Evolutionary conservation across 1,140 invertebrate species (phyloP).

Genomic region (Drosophila truncata): DNA sequence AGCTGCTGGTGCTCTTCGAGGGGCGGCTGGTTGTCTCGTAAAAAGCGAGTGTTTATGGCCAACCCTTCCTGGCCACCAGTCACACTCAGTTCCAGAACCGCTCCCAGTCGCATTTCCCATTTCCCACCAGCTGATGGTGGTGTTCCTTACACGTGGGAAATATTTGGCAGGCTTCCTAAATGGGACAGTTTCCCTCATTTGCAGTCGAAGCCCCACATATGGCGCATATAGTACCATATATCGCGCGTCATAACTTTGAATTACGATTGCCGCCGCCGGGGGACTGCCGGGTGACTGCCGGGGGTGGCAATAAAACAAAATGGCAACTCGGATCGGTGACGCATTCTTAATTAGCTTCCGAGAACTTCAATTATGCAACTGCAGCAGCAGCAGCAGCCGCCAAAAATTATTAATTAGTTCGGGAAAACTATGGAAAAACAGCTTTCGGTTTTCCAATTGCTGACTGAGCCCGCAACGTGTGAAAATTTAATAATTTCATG

Average conservation of each 20-base stretch:
- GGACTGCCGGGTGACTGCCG: too few species aligned
- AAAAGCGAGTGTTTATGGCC: conserved; percentile 69
- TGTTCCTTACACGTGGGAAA: conserved; percentile 62
- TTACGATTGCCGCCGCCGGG: conserved; percentile 18
- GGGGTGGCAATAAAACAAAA: conserved; percentile 39
- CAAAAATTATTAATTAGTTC: conserved; percentile 47
- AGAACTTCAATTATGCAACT: conserved; percentile 26
- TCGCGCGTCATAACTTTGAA: conserved; percentile 40
- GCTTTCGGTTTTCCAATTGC: conserved; percentile 42
- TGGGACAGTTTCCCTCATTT: conserved; percentile 15
- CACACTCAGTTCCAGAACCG: neutral
- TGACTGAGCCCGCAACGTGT: conserved; percentile 43
- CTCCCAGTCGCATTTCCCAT: conserved; percentile 21
- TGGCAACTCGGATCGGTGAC: conserved; percentile 38
- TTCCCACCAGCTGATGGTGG: conserved; percentile 8
- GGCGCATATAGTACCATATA: conserved; percentile 1
- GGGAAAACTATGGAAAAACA: conserved; percentile 26
- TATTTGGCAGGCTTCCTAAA: conserved; percentile 66
- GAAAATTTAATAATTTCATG: conserved; percentile 75
- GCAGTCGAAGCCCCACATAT: conserved; percentile 42
- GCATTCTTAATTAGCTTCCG: conserved; percentile 41
- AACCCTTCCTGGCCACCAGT: conserved; percentile 52
- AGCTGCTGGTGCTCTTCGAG: conserved; percentile 34
- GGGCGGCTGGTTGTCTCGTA: conserved; percentile 56
- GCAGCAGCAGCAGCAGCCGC: conserved; percentile 18